A percentile compares a stretch with the other conserved stretches of the same genome.
These are phyloP conservation scores for Diarsia mendica DNA, from an alignment of 2,888 invertebrate species.

Conservation along the genomic window DNA sequence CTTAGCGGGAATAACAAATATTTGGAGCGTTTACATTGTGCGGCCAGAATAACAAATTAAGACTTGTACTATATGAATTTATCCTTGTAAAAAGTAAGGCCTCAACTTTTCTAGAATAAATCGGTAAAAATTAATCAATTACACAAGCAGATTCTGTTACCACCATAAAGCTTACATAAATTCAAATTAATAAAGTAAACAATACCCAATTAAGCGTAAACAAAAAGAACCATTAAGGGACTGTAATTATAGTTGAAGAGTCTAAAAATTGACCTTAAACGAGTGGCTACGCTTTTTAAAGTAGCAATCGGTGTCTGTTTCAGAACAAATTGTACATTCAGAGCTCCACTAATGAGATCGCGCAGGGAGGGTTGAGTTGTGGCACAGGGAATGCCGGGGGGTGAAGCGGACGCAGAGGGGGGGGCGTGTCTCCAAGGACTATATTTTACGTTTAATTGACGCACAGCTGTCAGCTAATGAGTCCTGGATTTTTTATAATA, in stretches of 20 bases:
- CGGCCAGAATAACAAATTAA: constrained; percentile 43
- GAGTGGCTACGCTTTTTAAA: constrained; percentile 82
- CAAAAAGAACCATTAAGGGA: constrained; percentile 63
- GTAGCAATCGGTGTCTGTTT: constrained; percentile 87
- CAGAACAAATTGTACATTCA: constrained; percentile 88
- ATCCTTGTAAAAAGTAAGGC: not conserved
- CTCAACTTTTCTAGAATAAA: not conserved
- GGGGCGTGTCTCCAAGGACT: constrained; percentile 80
- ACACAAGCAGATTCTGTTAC: not conserved
- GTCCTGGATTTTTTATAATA: constrained; percentile 84
- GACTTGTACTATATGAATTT: constrained; percentile 4
- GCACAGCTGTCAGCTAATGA: constrained; percentile 89
- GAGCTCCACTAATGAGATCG: constrained; percentile 87
- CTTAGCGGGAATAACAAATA: constrained; percentile 49
- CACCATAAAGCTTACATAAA: not conserved
- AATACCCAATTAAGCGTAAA: constrained; percentile 55
- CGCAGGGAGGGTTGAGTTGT: constrained; percentile 77
- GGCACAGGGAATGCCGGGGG: constrained; percentile 70
- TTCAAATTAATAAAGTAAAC: constrained; percentile 31
- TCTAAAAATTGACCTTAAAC: constrained; percentile 76
- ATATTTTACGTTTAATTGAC: constrained; percentile 90
- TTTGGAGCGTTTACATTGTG: constrained; percentile 37
- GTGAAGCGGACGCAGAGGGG: constrained; percentile 60
- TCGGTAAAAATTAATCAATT: not conserved
- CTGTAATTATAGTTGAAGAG: constrained; percentile 66